Evolutionary conservation across 35 echinoderm and acorn worm species (phyloP).

Genomic region (Apostichopus parvimensis): DNA sequence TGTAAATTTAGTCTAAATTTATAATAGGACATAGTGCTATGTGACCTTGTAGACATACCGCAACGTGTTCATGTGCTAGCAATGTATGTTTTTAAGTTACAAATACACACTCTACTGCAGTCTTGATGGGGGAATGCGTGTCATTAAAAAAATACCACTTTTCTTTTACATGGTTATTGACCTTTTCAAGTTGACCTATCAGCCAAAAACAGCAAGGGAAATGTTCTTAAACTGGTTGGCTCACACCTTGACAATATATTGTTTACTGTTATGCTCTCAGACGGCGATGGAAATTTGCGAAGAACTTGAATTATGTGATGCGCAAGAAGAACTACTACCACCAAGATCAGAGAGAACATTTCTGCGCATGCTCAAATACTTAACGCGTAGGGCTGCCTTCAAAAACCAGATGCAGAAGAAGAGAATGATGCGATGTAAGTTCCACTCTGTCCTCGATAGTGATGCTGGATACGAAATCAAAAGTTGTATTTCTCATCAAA

Average conservation of each 20-base stretch:
- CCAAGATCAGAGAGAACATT: slow-evolving; percentile 1
- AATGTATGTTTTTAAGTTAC: neutral
- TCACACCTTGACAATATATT: no score
- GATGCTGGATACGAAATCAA: no score
- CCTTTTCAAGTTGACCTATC: no score
- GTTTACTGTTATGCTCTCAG: neutral
- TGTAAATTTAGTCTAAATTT: no score
- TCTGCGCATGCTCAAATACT: neutral
- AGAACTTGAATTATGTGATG: slow-evolving; percentile 7
- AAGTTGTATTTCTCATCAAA: no score
- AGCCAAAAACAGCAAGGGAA: no score
- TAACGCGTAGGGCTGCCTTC: neutral
- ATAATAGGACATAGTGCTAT: no score
- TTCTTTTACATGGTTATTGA: no score
- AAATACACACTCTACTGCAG: neutral
- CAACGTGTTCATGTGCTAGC: neutral
- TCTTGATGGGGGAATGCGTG: neutral
- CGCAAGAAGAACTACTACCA: neutral
- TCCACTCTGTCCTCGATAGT: no score
- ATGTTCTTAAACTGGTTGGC: no score
- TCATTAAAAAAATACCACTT: neutral
- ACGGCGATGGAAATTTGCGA: slow-evolving; percentile 18
- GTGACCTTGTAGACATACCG: no score
- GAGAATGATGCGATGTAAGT: slow-evolving; percentile 28
- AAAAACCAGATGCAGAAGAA: slow-evolving; percentile 15